Evolutionary conservation across 2,888 invertebrate genomes (phyloP).

Genomic region (Agrilus mali): DNA sequence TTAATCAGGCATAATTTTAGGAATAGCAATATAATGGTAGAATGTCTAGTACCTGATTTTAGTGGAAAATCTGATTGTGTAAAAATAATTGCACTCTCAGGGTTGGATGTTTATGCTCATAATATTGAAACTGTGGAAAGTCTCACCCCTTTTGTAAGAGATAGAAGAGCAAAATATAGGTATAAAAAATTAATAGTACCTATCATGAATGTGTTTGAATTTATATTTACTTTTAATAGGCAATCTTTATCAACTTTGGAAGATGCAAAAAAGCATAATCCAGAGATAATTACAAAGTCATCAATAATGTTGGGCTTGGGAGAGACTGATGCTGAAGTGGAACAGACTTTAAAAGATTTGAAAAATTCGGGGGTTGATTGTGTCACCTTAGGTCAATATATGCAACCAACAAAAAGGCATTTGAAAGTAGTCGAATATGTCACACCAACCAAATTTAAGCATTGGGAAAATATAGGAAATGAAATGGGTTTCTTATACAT

Average conservation of each 20-base stretch:
- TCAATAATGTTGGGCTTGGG: constrained; percentile 97
- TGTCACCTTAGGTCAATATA: constrained; percentile 94
- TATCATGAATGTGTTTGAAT: constrained; percentile 1
- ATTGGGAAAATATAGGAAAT: constrained; percentile 73
- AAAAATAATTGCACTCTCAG: constrained; percentile 60
- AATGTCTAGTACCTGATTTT: constrained; percentile 96
- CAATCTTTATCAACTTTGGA: constrained; percentile 78
- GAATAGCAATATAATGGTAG: constrained; percentile 79
- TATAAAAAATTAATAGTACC: constrained; percentile 18
- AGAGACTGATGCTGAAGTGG: constrained; percentile 77
- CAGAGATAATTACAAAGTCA: constrained; percentile 85
- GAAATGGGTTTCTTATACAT: constrained; percentile 89
- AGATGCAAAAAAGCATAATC: constrained; percentile 68
- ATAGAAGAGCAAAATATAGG: constrained; percentile 81
- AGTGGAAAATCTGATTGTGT: constrained; percentile 67
- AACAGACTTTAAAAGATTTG: constrained; percentile 78
- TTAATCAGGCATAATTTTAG: constrained; percentile 30
- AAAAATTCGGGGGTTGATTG: constrained; percentile 79
- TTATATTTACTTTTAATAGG: constrained; percentile 25
- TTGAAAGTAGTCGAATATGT: constrained; percentile 92
- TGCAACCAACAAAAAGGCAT: constrained; percentile 97
- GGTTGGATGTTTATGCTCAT: constrained; percentile 94
- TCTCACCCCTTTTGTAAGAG: constrained; percentile 84
- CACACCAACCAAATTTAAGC: constrained; percentile 82
- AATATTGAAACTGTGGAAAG: constrained; percentile 95